Evolutionary conservation across 2,113 vertebrate species (phyloP), one percentile per base, ranked within the genome.

Genomic region (Noturus placidus): DNA sequence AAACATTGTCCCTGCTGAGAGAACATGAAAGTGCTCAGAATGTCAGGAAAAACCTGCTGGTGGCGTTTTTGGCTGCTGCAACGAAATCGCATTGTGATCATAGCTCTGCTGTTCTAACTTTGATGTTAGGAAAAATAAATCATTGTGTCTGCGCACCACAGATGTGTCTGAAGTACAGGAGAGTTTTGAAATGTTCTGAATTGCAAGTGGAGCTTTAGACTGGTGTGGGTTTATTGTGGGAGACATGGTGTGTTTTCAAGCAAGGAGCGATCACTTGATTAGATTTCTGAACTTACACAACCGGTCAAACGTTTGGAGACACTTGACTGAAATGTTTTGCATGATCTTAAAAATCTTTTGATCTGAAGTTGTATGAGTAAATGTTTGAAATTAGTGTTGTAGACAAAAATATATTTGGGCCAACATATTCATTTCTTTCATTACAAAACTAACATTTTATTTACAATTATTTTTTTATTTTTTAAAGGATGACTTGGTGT

Each of bases 11-110:
- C 92, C 88, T 54, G 77, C 81, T 81, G 92, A 90, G 87, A 88
- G 63, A 77, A 95, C 93, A 94, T 95, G 93, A 95, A 95, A 95
- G 94, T 87, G 52, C 27, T 87, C 70, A 83, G 92, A 94, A 93
- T 92, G 92, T 92, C 91, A 93, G 92, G 92, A 92, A 94, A 94
- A 93, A 88, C 92, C 92, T 89, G 81, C 92, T 88, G 76, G 74
- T 89, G 91, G 91, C 91, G 77, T 91, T 93, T 92, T 92, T 92
- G 93, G 93, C 92, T 93, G 90, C 25, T 42, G 35, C 92, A 93
- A 91, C 83, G 88, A 89, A 92, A 92, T 22, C 65, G 59, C 92
- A 94, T 94, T 95, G 94, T 94, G 88, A 82, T 89, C 90, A 88
- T 78, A 82, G 79, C 70, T 78, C 80, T 85, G 33, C 67, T 38